Evolutionary conservation across 2,113 vertebrate genomes (phyloP), one percentile per base, ranked within the genome.

Genomic region (Promerops cafer): DNA sequence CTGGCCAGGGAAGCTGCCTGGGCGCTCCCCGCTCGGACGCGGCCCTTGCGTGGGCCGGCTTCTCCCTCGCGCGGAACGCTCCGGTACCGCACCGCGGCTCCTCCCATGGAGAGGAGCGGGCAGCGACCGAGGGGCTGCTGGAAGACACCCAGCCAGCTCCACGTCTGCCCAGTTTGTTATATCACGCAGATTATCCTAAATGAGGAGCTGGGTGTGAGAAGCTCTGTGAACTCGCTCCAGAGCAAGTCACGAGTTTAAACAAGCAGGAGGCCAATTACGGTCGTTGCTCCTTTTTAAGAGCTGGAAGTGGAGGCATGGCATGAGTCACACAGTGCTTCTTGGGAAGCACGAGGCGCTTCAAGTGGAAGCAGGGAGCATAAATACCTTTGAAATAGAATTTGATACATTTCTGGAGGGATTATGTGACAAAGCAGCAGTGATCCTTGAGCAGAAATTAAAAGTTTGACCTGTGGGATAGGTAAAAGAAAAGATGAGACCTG

Each of bases 341-440:
- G 50, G 75, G 85, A 77, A 76, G 54, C 23, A 2, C 27, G 59
- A 77, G 68, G 71, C 31, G 21, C 54, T 88, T 95, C 40, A 47
- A 64, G 47, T 66, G 68, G 83, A 88, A 70, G 68, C 54, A 80
- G 76, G 53, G 42, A 86, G 45, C 78, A 60, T 40, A 85, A 74
- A 70, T 92, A 39, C 57, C 57, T 88, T 83, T 93, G 42, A 70
- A 86, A 90, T 78, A 28, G 76, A 94, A 74, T 92, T 83, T 45
- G 60, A 42, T 81, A 35, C 26, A 45, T 85, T 94, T 88, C 63
- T 83, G 63, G n/a, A 90, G 79, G 61, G 94, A 74, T 92, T 88
- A 80, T 9, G 23, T 88, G 71, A 33, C 54, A 66, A 88, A 93
- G 52, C 28, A 86, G 59, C 61, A 30, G 54, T 28, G 90, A 86